Evolutionary conservation across 2,113 vertebrate genomes (phyloP).

Genomic region (Silurus glanis): DNA sequence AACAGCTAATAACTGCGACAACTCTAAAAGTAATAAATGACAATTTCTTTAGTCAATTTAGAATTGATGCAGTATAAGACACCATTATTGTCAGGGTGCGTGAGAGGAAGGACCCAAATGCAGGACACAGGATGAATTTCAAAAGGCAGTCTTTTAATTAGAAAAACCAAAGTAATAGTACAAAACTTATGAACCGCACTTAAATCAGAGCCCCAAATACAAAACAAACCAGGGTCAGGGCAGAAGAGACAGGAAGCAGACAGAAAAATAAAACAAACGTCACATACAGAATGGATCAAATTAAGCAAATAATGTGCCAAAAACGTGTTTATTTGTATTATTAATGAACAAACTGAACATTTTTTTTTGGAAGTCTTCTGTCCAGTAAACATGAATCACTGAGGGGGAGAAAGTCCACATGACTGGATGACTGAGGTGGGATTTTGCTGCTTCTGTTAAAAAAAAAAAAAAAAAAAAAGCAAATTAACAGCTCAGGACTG

Average conservation of each 20-base stretch:
- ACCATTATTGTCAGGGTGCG: not conserved
- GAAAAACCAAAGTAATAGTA: too few relatives aligned
- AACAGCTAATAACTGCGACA: not conserved
- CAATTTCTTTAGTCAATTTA: not conserved
- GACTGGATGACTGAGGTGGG: not conserved
- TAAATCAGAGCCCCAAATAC: too few relatives aligned
- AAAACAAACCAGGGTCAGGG: too few relatives aligned
- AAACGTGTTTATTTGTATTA: not conserved
- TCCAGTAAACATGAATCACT: not conserved
- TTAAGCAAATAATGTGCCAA: not conserved
- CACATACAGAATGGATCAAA: not conserved
- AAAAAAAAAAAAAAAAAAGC: too few relatives aligned
- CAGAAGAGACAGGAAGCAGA: too few relatives aligned
- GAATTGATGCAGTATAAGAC: not conserved
- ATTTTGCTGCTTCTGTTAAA: constrained; percentile 3
- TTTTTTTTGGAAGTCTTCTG: not conserved
- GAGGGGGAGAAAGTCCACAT: not conserved
- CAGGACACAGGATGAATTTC: too few relatives aligned
- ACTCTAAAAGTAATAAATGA: not conserved
- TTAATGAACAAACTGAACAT: not conserved
- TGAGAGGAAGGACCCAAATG: too few relatives aligned
- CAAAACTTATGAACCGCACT: too few relatives aligned
- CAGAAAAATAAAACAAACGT: not conserved
- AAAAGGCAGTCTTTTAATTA: too few relatives aligned
- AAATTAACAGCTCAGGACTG: constrained; percentile 24